Base-by-base conservation (phyloP, 2,113 vertebrate species). In the Cryptotis parvus region DNA sequence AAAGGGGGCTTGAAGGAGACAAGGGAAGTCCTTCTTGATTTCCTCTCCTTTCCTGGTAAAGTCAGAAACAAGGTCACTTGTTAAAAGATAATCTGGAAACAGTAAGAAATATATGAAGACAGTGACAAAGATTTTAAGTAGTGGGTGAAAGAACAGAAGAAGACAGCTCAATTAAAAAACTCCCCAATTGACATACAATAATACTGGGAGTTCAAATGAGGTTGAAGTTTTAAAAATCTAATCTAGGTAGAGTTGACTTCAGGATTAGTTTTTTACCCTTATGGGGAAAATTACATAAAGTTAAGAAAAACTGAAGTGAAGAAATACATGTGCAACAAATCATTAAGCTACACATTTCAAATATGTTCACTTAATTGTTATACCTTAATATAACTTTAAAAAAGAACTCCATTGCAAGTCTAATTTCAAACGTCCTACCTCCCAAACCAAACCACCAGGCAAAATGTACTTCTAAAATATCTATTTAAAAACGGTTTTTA, bases 371-470 rank as follows among this genome's bases (percentile, higher is more conserved):
- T 61, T 65, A 83, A 91, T 20, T 41, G 3, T 55, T 87, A 74
- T 14, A 82, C 4, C 12, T 87, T 85, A 84, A 90, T 65, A 88
- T 78, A 93, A 65, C 31, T 29, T 31, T 29, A 31, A 9, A 24
- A 31, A 65, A 92, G 37, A 61, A 84, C 66, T 90, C 45, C 12
- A 74, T 68, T 93, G 37, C 20, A 79, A 41, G 55, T 93, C 43
- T 95, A 58, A 97, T 89, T 95, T 79, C 68, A 81, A 87, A 68
- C 78, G 84, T 8, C 76, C 58, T 77, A 94, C 15, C 9, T 87
- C 10, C 24, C 7, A 90, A 35, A 22, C 4, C 26, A 95, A 94
- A 93, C 76, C 70, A 93, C 91, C 58, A 94, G 52, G 66, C 65
- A 77, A 92, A 96, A 91, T 72, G 91, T 45, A 74, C 22, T 9